Evolutionary conservation across 2,113 vertebrate species (phyloP).

Genomic region (Leucosticte australis): DNA sequence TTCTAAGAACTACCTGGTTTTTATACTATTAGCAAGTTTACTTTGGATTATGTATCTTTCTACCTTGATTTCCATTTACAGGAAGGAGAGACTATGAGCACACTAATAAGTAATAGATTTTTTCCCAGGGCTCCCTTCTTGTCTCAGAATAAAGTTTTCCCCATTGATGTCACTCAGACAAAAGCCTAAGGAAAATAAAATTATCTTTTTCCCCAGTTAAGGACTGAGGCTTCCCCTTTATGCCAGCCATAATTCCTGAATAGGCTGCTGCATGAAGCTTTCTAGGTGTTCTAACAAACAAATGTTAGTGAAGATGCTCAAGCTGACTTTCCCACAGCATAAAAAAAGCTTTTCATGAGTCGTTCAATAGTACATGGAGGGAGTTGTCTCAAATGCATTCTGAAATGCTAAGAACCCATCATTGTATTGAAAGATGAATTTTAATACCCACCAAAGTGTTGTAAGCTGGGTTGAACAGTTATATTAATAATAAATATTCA

Average conservation of each 20-base stretch:
- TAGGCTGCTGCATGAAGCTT: not conserved
- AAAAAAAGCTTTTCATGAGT: not conserved
- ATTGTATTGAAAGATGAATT: not conserved
- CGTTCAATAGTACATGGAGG: not conserved
- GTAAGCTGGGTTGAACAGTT: not conserved
- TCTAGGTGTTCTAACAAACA: not conserved
- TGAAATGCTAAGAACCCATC: not conserved
- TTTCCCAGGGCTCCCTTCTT: not conserved
- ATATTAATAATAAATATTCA: not conserved
- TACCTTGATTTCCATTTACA: not conserved
- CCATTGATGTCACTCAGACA: not conserved
- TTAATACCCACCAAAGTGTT: not conserved
- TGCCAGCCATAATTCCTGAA: not conserved
- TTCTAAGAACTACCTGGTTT: not conserved
- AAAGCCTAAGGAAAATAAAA: not conserved
- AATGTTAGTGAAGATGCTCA: not conserved
- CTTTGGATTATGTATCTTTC: not conserved
- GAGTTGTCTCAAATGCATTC: not conserved
- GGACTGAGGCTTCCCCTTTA: not conserved
- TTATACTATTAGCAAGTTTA: not conserved
- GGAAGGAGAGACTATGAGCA: not conserved
- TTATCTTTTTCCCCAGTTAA: not conserved
- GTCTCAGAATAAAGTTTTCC: not conserved
- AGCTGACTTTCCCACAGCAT: not conserved
- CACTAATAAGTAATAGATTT: not conserved